A percentile compares a stretch with the other conserved stretches of the same genome.
phyloP scores from a whole-genome alignment of 2,797 vertebrate species.

The Pangasius larnaudii region DNA sequence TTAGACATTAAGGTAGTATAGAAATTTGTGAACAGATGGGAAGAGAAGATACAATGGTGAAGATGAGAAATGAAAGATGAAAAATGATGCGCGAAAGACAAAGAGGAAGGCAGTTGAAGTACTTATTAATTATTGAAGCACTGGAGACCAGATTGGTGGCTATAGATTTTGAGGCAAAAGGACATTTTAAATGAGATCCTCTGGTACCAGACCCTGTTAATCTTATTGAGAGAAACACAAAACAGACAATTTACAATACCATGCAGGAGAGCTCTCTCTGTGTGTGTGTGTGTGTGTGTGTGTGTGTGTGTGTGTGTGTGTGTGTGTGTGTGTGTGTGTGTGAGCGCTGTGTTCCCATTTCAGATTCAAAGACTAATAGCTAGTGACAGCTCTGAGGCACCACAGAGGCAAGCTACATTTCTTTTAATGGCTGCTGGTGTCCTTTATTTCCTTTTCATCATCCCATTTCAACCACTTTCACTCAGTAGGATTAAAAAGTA shows the following conservation, averaged over 20 bases:
- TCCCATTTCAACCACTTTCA: background rate
- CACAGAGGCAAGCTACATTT: background rate
- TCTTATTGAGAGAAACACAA: conserved; percentile 36
- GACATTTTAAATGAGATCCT: conserved; percentile 30
- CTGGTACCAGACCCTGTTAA: conserved; percentile 20
- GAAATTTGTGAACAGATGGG: conserved; percentile 32
- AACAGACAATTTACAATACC: conserved; percentile 6
- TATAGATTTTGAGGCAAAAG: conserved; percentile 40
- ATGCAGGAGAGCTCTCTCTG: conserved; percentile 14
- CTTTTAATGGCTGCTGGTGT: conserved; percentile 14
- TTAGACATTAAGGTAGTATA: conserved; percentile 22
- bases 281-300: conserved; percentile 12
- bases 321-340: conserved; percentile 4
- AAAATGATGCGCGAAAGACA: conserved; percentile 32
- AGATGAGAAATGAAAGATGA: conserved; percentile 8
- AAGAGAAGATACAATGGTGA: conserved; percentile 19
- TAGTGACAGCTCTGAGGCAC: conserved; percentile 37
- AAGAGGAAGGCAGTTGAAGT: conserved; percentile 36
- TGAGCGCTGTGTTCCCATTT: background rate
- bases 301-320: conserved; percentile 18
- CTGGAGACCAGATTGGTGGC: conserved; percentile 30
- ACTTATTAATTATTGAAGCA: conserved; percentile 53
- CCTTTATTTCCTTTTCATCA: conserved; percentile 5
- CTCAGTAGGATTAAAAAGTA: background rate
- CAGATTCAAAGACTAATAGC: conserved; percentile 39